These are phyloP conservation scores for Scomberomorus guttatus DNA, from an alignment of 2,797 vertebrate species.

Conservation along the genomic window DNA sequence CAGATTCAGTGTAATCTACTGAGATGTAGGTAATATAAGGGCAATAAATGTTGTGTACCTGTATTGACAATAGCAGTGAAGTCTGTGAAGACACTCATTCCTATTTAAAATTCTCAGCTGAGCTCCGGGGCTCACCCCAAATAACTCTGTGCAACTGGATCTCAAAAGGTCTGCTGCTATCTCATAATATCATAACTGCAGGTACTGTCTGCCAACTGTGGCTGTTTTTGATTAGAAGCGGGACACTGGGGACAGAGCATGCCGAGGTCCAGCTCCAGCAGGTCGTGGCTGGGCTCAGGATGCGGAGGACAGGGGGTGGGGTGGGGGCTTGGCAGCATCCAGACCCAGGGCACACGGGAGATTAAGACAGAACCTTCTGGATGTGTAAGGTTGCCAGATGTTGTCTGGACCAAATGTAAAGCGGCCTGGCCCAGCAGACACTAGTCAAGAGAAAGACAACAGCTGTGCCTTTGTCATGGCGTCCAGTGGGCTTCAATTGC, in stretches of 20 bases:
- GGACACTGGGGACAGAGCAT: slow-evolving; percentile 48
- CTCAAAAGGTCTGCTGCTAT: slow-evolving; percentile 59
- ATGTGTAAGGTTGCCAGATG: slow-evolving; percentile 69
- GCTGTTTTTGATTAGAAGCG: slow-evolving; percentile 70
- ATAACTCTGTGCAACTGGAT: slow-evolving; percentile 56
- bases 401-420: slow-evolving; percentile 57
- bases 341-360: slow-evolving; percentile 46
- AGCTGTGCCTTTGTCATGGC: slow-evolving; percentile 43
- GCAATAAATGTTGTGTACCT: slow-evolving; percentile 10
- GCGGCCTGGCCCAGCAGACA: slow-evolving; percentile 11
- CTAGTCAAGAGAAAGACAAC: slow-evolving; percentile 26
- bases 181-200: slow-evolving; percentile 71
- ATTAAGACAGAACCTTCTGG: slow-evolving; percentile 63
- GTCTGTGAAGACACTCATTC: slow-evolving; percentile 19
- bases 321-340: slow-evolving; percentile 41
- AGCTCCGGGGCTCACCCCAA: slow-evolving; percentile 50
- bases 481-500: slow-evolving; percentile 25
- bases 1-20: neutral
- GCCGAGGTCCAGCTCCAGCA: slow-evolving; percentile 66
- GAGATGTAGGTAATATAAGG: neutral
- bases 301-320: neutral
- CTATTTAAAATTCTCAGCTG: slow-evolving; percentile 49
- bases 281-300: slow-evolving; percentile 34
- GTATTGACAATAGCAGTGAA: slow-evolving; percentile 17
- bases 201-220: slow-evolving; percentile 64